Evolutionary conservation across 92 coral and sea anemone species (phyloP).

Genomic region (Phenganax stokvisi): DNA sequence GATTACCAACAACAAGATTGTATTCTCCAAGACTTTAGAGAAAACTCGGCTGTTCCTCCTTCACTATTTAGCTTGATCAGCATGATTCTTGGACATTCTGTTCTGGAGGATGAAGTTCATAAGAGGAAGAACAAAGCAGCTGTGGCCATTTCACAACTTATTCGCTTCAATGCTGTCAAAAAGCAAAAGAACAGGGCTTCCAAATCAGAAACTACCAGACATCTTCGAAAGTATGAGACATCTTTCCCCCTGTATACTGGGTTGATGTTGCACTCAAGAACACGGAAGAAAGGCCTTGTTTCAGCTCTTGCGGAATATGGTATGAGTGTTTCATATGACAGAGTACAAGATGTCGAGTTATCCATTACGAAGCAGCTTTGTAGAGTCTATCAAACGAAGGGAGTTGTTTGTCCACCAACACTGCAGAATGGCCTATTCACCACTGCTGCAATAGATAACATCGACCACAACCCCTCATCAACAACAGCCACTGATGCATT

Average conservation of each 20-base stretch:
- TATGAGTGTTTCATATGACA: conserved; percentile 10
- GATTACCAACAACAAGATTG: not conserved
- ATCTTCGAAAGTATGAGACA: not conserved
- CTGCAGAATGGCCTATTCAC: conserved; percentile 18
- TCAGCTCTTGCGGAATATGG: not conserved
- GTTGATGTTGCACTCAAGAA: conserved; percentile 17
- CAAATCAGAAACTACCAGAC: not conserved
- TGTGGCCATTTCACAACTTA: conserved; percentile 17
- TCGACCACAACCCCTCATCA: conserved; percentile 37
- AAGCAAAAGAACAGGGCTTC: not conserved
- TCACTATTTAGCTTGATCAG: conserved; percentile 7
- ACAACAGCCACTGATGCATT: conserved; percentile 33
- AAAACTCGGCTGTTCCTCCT: conserved; percentile 4
- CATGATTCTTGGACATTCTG: conserved; percentile 30
- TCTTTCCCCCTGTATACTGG: conserved; percentile 13
- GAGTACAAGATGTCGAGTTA: conserved; percentile 22
- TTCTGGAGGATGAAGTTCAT: conserved; percentile 34
- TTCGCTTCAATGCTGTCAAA: conserved; percentile 18
- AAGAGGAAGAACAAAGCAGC: conserved; percentile 25
- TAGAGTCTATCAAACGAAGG: not conserved
- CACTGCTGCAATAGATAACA: conserved; percentile 36
- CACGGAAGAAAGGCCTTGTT: not conserved
- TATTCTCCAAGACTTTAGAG: conserved; percentile 8
- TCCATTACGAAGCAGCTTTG: conserved; percentile 29
- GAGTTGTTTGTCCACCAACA: conserved; percentile 33